Evolutionary conservation across 2,113 vertebrate species (phyloP).

Genomic region (Eolophus roseicapilla): DNA sequence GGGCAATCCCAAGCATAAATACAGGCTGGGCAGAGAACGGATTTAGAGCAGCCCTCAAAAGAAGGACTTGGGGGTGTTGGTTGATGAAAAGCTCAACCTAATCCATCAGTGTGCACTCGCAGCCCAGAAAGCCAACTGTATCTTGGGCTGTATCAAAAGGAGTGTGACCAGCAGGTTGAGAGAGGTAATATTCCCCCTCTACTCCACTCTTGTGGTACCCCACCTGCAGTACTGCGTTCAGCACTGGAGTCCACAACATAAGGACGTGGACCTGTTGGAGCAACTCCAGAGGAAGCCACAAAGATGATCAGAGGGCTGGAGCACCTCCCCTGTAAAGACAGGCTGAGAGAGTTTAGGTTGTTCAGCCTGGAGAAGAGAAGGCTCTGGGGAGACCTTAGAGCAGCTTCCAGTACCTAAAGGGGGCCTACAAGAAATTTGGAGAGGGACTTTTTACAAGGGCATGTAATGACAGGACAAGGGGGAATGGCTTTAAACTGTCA

Average conservation of each 20-base stretch:
- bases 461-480: not conserved
- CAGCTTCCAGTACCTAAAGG: not conserved
- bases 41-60: not conserved
- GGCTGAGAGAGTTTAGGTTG: not conserved
- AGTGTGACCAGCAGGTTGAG: not conserved
- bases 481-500: not conserved
- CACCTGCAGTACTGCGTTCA: not conserved
- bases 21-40: not conserved
- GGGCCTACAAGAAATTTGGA: not conserved
- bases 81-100: not conserved
- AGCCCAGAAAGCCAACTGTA: not conserved
- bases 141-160: not conserved
- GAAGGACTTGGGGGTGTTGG: not conserved
- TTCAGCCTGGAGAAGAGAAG: not conserved
- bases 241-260: not conserved
- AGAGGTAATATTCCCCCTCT: not conserved
- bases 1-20: not conserved
- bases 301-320: not conserved
- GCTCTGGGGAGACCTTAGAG: not conserved
- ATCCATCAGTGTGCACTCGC: not conserved
- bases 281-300: not conserved
- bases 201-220: not conserved
- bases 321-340: not conserved
- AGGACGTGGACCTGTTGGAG: not conserved
- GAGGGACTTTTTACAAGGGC: not conserved